These are phyloP conservation scores for Drosophila rubida DNA, from an alignment of 2,888 invertebrate species.

Conservation along the genomic window DNA sequence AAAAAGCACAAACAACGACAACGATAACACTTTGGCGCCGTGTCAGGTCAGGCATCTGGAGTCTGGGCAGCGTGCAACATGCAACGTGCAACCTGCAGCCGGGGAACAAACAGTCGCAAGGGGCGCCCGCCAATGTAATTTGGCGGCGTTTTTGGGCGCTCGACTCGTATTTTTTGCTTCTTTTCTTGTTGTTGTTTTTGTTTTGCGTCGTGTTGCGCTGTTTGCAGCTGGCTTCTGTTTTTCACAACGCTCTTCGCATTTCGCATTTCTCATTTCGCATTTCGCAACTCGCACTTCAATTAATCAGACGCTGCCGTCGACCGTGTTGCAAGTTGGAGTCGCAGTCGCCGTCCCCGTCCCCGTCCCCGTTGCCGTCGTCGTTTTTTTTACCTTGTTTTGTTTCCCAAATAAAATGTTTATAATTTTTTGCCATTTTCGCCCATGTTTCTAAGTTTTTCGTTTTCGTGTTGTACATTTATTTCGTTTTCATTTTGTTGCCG, in stretches of 20 bases:
- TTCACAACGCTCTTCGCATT: conserved; percentile 21
- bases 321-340: conserved; percentile 17
- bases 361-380: conserved; percentile 21
- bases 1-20: conserved; percentile 11
- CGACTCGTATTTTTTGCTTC: conserved; percentile 8
- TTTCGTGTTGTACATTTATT: neutral
- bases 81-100: conserved; percentile 36
- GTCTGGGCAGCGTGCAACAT: conserved; percentile 14
- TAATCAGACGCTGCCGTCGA: conserved; percentile 67
- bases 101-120: conserved; percentile 11
- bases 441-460: conserved; percentile 8
- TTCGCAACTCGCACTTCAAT: conserved; percentile 77
- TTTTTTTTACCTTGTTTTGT: neutral
- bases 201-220: neutral
- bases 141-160: conserved; percentile 64
- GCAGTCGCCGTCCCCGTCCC: conserved; percentile 17
- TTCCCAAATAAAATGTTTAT: conserved; percentile 32
- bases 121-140: conserved; percentile 59
- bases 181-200: neutral
- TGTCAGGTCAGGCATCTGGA: conserved; percentile 61
- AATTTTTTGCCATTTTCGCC: conserved; percentile 35
- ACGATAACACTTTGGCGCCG: conserved; percentile 16
- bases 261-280: conserved; percentile 54
- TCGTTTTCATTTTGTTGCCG: conserved; percentile 4
- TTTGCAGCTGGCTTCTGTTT: conserved; percentile 17